phyloP scores from a whole-genome alignment of 2,888 invertebrate species.

The Eupithecia dodoneata region DNA sequence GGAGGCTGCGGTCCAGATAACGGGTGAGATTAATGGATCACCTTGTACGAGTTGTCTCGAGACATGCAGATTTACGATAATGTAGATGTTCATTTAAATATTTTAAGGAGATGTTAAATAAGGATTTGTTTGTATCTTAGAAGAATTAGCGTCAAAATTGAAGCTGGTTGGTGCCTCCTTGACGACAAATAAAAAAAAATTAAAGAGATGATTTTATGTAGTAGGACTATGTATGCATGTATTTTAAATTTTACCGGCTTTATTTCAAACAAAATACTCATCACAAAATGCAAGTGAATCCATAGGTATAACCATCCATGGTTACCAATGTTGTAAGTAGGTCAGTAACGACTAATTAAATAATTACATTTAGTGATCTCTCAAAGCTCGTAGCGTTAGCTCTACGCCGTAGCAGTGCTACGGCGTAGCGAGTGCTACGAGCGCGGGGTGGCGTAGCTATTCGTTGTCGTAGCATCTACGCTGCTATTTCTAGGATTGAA shows the following conservation, averaged over 20 bases:
- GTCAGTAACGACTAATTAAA: not conserved
- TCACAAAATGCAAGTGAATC: not conserved
- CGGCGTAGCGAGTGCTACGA: constrained; percentile 20
- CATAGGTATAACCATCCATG: not conserved
- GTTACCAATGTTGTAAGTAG: not conserved
- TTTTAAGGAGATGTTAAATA: not conserved
- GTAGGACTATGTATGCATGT: no score
- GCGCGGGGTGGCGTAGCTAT: constrained; percentile 21
- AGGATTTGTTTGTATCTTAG: not conserved
- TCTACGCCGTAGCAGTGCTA: constrained; percentile 9
- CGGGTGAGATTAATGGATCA: constrained; percentile 22
- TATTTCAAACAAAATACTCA: no score
- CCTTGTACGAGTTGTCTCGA: not conserved
- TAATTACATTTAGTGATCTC: constrained; percentile 8
- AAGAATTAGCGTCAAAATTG: no score
- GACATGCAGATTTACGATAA: not conserved
- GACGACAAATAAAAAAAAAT: not conserved
- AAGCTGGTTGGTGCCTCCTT: not conserved
- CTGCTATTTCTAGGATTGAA: not conserved
- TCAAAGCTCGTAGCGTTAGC: not conserved
- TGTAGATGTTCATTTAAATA: not conserved
- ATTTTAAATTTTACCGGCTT: no score
- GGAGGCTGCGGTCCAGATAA: constrained; percentile 21
- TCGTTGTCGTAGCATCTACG: constrained; percentile 21
- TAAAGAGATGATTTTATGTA: not conserved